Percentiles rank a stretch among this genome's conserved stretches.
These are phyloP conservation scores for Sipha flava DNA, from an alignment of 1,140 invertebrate genomes.

Conservation along the genomic window DNA sequence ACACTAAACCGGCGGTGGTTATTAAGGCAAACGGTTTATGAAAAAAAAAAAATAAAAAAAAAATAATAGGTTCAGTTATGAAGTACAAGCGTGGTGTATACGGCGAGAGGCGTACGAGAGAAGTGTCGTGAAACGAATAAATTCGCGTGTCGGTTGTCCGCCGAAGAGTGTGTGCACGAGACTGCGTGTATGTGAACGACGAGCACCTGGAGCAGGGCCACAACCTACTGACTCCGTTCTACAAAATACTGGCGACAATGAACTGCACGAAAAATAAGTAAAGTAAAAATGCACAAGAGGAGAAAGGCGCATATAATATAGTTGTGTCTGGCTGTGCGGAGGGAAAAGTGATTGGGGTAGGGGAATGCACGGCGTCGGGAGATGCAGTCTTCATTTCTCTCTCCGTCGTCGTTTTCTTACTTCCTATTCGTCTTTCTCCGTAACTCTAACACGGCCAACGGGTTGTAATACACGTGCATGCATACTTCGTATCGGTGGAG, in stretches of 20 bases:
- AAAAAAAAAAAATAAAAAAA: too few relatives aligned
- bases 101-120: too few relatives aligned
- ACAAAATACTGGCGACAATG: slow-evolving; percentile 11
- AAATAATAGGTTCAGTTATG: too few relatives aligned
- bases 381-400: not conserved
- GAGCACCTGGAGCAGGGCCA: slow-evolving; percentile 20
- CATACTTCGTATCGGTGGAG: too few relatives aligned
- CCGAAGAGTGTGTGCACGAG: not conserved
- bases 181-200: not conserved
- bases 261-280: not conserved
- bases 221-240: slow-evolving; percentile 31
- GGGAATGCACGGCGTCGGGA: not conserved
- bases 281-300: slow-evolving; percentile 1
- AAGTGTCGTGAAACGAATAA: too few relatives aligned
- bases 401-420: not conserved
- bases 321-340: not conserved
- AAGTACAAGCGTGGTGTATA: too few relatives aligned
- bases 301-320: slow-evolving; percentile 9
- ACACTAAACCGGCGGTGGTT: too few relatives aligned
- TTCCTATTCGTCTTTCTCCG: not conserved
- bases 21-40: too few relatives aligned
- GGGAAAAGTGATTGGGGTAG: too few relatives aligned
- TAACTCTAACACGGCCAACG: too few relatives aligned
- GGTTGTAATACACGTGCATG: too few relatives aligned
- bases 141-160: not conserved